Evolutionary conservation across 2,888 invertebrate genomes (phyloP).

Genomic region (Allophyes oxyacanthae): DNA sequence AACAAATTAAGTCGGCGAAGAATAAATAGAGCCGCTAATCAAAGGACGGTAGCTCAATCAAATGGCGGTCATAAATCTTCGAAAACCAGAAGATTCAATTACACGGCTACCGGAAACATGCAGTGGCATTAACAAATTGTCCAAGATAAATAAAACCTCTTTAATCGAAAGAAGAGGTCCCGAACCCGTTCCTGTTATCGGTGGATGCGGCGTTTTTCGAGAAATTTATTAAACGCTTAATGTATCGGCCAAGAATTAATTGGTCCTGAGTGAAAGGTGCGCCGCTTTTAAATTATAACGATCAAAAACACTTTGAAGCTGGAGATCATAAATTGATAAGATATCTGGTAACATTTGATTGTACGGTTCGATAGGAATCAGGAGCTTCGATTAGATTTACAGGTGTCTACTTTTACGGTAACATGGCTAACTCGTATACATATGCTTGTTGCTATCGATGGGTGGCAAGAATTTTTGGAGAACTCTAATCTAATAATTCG

Average conservation of each 20-base stretch:
- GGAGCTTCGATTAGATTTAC: conserved; percentile 37
- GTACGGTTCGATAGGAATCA: conserved; percentile 41
- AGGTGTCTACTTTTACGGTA: conserved; percentile 27
- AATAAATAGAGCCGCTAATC: conserved; percentile 77
- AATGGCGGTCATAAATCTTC: conserved; percentile 80
- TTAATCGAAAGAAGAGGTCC: conserved; percentile 78
- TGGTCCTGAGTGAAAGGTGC: conserved; percentile 79
- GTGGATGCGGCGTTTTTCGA: conserved; percentile 69
- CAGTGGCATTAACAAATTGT: conserved; percentile 88
- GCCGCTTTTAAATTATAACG: conserved; percentile 79
- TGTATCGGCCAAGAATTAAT: conserved; percentile 83
- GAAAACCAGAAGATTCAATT: conserved; percentile 88
- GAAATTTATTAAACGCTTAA: conserved; percentile 84
- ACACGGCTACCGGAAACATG: conserved; percentile 85
- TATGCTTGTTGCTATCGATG: conserved; percentile 4
- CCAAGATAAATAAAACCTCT: conserved; percentile 87
- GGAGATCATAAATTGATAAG: conserved; percentile 69
- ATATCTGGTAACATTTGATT: conserved; percentile 50
- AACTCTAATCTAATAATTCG: too few species aligned
- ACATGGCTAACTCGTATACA: conserved; percentile 19
- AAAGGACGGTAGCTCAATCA: conserved; percentile 83
- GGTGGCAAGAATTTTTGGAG: not conserved
- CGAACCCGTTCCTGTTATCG: conserved; percentile 77
- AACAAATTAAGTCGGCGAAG: conserved; percentile 66
- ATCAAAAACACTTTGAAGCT: conserved; percentile 75